Conservation (phyloP, 2,113 vertebrate genomes). For the Oreochromis aureus region DNA sequence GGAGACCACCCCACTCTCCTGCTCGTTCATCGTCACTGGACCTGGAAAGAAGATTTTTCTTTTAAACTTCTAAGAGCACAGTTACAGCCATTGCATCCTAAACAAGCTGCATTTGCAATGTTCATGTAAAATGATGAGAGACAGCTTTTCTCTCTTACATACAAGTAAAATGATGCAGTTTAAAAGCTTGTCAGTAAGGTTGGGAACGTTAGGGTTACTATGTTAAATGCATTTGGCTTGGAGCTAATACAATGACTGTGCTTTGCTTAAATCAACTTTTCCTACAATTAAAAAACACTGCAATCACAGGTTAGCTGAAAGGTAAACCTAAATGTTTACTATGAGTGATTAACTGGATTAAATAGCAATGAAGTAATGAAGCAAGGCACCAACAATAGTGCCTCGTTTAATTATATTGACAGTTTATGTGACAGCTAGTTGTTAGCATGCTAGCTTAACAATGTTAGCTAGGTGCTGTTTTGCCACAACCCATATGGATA, state of each 20-base stretch:
- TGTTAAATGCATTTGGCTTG: background rate
- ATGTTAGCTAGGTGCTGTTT: conserved; percentile 37
- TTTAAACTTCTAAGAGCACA: background rate
- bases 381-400: background rate
- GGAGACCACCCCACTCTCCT: conserved; percentile 95
- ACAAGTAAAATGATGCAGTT: background rate
- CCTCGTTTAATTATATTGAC: background rate
- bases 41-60: background rate
- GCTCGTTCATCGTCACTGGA: conserved; percentile 89
- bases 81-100: background rate
- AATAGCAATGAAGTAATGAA: background rate
- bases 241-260: background rate
- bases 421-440: conserved; percentile 2
- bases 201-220: background rate
- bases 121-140: background rate
- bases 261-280: background rate
- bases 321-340: background rate
- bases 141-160: background rate
- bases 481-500: background rate
- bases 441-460: conserved; percentile 45
- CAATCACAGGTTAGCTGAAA: background rate
- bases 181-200: background rate
- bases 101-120: background rate
- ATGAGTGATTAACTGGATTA: background rate
- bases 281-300: background rate